These are phyloP conservation scores for Torymus tubicola DNA, from an alignment of 2,888 invertebrate species.

Conservation along the genomic window DNA sequence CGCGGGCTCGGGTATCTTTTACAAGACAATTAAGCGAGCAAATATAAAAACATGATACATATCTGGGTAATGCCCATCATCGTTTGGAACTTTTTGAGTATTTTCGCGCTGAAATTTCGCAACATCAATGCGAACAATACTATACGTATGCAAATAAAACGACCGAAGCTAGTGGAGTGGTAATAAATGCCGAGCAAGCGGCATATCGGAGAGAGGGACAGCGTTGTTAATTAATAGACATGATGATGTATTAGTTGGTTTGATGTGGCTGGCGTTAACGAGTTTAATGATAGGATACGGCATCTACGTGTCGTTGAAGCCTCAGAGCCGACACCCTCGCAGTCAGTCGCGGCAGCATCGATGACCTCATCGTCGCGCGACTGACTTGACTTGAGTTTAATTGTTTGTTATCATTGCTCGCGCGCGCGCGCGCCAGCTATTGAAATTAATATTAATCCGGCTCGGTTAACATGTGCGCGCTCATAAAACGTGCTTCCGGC, in stretches of 20 bases:
- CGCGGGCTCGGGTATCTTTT: not conserved
- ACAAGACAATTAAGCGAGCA: too few relatives aligned
- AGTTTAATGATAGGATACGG: slow-evolving; percentile 73
- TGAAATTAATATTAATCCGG: slow-evolving; percentile 76
- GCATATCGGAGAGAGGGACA: slow-evolving; percentile 59
- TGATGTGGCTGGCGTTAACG: slow-evolving; percentile 71
- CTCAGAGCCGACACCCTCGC: slow-evolving; percentile 39
- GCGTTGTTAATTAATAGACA: slow-evolving; percentile 74
- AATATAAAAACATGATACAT: too few relatives aligned
- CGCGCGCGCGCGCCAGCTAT: slow-evolving; percentile 67
- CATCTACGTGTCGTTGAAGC: slow-evolving; percentile 74
- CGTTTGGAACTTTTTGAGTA: too few relatives aligned
- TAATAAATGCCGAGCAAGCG: not conserved
- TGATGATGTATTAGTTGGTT: slow-evolving; percentile 75
- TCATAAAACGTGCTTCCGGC: slow-evolving; percentile 75
- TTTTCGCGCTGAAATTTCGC: too few relatives aligned
- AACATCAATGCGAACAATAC: too few relatives aligned
- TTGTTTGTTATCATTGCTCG: slow-evolving; percentile 76
- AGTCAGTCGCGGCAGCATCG: slow-evolving; percentile 64
- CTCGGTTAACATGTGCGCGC: slow-evolving; percentile 68
- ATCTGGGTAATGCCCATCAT: too few relatives aligned
- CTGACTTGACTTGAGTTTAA: slow-evolving; percentile 72
- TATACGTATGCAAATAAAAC: too few relatives aligned
- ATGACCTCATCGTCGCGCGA: slow-evolving; percentile 73
- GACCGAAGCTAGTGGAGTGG: too few relatives aligned